Percentiles rank a stretch among this genome's conserved stretches.
Conservation (phyloP, 2,797 vertebrate species). For the Sebastes taczanowskii region DNA sequence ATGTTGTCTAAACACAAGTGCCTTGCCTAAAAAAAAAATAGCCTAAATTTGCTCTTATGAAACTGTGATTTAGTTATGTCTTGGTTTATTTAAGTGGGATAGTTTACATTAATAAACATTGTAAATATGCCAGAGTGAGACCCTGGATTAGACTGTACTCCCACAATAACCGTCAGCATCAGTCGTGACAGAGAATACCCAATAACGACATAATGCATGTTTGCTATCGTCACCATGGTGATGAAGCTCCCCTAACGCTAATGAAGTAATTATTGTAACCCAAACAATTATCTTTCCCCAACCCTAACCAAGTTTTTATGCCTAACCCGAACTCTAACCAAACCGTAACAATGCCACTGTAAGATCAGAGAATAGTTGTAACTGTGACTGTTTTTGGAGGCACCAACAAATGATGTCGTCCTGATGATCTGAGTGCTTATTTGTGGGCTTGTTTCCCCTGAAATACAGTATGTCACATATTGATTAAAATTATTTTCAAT, state of each 20-base stretch:
- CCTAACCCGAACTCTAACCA: neutral
- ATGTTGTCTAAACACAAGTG: neutral
- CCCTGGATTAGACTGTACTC: neutral
- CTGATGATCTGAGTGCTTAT: neutral
- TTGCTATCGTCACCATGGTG: neutral
- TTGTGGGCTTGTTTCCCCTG: neutral
- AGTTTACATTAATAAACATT: neutral
- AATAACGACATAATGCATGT: neutral
- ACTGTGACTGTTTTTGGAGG: neutral
- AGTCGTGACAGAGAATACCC: neutral
- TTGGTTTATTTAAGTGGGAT: neutral
- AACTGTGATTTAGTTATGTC: neutral
- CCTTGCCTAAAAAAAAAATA: neutral
- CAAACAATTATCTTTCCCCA: neutral
- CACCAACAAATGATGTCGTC: neutral
- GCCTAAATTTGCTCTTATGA: neutral
- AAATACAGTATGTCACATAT: neutral
- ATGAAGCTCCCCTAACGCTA: neutral
- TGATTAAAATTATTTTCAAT: neutral
- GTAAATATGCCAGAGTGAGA: no score
- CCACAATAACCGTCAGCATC: neutral
- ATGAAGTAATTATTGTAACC: neutral
- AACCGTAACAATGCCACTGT: no score
- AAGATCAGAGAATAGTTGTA: neutral
- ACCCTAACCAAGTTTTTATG: neutral